phyloP scores from a whole-genome alignment of 2,888 invertebrate species.

The Ischnura elegans region DNA sequence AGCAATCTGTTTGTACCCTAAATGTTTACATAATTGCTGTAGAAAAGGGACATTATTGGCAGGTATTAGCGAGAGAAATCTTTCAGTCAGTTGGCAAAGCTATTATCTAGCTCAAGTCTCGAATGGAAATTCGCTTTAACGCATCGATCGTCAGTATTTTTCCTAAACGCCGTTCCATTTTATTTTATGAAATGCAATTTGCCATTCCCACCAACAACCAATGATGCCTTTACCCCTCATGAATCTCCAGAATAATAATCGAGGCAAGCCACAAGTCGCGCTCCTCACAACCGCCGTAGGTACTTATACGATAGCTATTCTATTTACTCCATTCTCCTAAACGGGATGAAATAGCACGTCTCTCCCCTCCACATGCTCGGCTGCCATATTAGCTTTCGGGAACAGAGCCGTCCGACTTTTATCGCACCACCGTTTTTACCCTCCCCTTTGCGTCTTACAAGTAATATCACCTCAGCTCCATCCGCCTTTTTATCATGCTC shows the following conservation, averaged over 20 bases:
- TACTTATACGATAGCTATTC: background rate
- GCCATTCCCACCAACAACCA: background rate
- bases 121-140: too few relatives aligned
- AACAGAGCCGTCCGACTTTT: conserved; percentile 37
- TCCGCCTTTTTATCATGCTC: conserved; percentile 5
- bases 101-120: too few relatives aligned
- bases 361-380: too few relatives aligned
- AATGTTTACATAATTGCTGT: too few relatives aligned
- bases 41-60: too few relatives aligned
- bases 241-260: background rate
- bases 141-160: too few relatives aligned
- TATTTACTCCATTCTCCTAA: background rate
- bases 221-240: background rate
- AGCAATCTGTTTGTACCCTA: too few relatives aligned
- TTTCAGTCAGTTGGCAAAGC: too few relatives aligned
- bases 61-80: too few relatives aligned
- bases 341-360: background rate
- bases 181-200: background rate
- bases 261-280: background rate
- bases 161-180: too few relatives aligned
- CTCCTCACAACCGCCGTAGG: background rate
- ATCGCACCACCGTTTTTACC: background rate
- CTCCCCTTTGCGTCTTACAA: background rate
- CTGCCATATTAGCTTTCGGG: conserved; percentile 23
- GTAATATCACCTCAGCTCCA: background rate